Conservation (phyloP, 2,888 invertebrate species). For the Pollenia griseotomentosa region DNA sequence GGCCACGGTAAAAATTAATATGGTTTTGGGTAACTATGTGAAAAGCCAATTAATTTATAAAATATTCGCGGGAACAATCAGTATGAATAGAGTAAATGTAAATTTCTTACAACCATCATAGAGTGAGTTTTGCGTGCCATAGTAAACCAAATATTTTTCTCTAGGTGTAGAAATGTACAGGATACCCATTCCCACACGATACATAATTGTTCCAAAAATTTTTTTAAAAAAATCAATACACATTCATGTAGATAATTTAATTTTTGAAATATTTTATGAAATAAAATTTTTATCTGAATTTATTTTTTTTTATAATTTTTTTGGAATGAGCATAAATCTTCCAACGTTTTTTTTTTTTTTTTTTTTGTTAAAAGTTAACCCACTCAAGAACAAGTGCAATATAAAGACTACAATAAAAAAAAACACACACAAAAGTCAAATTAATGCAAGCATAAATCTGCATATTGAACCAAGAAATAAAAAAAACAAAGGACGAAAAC, state of each 20-base stretch:
- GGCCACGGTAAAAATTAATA: too few relatives aligned
- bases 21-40: too few relatives aligned
- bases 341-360: neutral
- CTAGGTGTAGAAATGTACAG: too few relatives aligned
- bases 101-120: too few relatives aligned
- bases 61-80: too few relatives aligned
- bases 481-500: neutral
- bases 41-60: too few relatives aligned
- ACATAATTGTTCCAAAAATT: too few relatives aligned
- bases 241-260: too few relatives aligned
- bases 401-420: constrained; percentile 21
- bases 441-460: constrained; percentile 65
- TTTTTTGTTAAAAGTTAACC: constrained; percentile 13
- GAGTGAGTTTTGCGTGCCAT: too few relatives aligned
- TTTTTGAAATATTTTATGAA: neutral
- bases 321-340: neutral
- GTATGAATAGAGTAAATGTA: too few relatives aligned
- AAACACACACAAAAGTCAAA: constrained; percentile 52
- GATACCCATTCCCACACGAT: too few relatives aligned
- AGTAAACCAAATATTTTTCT: too few relatives aligned
- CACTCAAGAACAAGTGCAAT: constrained; percentile 51
- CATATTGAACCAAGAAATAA: constrained; percentile 38
- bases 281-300: neutral
- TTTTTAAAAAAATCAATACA: neutral
- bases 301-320: neutral